These are phyloP conservation scores for Erebia ligea DNA, from an alignment of 2,888 invertebrate species.

Conservation along the genomic window DNA sequence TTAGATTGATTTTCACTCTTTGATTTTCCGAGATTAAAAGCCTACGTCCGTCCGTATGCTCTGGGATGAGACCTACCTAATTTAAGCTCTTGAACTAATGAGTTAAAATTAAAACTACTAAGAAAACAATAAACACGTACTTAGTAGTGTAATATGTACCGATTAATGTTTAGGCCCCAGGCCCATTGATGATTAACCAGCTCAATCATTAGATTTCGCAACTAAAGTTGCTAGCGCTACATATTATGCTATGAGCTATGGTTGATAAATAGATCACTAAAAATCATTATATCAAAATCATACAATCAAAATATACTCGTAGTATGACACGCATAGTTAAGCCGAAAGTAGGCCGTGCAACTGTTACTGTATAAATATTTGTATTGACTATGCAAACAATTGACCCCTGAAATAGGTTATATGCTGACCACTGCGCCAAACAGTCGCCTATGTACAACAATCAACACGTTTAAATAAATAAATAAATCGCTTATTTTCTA, in stretches of 20 bases:
- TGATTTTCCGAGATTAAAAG: no score
- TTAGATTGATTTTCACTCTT: no score
- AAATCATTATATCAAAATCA: conserved; percentile 3
- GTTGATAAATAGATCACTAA: background rate
- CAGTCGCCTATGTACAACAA: conserved; percentile 7
- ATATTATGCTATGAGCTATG: background rate
- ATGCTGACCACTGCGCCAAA: conserved; percentile 22
- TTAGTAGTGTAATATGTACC: no score
- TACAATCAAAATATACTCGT: conserved; percentile 1
- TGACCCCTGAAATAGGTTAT: conserved; percentile 30
- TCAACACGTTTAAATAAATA: background rate
- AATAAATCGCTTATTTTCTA: no score
- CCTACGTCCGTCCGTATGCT: no score
- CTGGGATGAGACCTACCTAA: no score
- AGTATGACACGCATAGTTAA: conserved; percentile 16
- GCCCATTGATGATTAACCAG: no score
- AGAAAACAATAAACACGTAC: no score
- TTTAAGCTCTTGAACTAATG: no score
- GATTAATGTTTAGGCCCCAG: no score
- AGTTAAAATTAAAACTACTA: no score
- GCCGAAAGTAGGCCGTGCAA: conserved; percentile 21
- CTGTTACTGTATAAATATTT: conserved; percentile 25
- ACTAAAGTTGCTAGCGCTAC: background rate
- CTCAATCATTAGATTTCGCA: no score
- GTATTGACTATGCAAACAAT: conserved; percentile 24